phyloP scores from a whole-genome alignment of 2,797 vertebrate genomes.

The Hypotaenidia philippensis region DNA sequence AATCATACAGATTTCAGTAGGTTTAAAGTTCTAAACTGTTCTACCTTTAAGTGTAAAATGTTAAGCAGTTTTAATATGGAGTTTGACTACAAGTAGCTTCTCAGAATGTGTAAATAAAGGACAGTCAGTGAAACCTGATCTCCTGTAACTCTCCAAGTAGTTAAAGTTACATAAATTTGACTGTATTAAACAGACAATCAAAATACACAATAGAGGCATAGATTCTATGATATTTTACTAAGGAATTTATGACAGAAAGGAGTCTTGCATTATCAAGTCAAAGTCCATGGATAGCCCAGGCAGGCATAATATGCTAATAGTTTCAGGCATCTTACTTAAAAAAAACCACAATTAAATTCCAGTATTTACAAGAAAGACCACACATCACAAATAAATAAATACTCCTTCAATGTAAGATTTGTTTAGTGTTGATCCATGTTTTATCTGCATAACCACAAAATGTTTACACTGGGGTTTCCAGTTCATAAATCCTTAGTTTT shows the following conservation, averaged over 20 bases:
- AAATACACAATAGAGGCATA: background rate
- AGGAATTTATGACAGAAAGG: background rate
- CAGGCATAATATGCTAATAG: background rate
- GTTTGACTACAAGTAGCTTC: background rate
- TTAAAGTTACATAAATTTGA: background rate
- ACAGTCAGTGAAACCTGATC: background rate
- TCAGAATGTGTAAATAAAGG: background rate
- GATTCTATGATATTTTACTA: background rate
- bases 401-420: background rate
- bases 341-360: background rate
- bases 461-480: constrained; percentile 7
- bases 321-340: background rate
- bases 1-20: background rate
- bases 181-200: background rate
- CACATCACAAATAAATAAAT: background rate
- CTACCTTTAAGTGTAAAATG: background rate
- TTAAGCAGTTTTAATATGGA: background rate
- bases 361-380: background rate
- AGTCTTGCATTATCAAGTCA: background rate
- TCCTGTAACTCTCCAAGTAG: background rate
- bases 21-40: background rate
- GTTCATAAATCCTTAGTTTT: constrained; percentile 36
- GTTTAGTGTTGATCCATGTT: background rate
- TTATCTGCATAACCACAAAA: background rate
- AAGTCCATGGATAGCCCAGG: background rate